Conservation (phyloP, 2,888 invertebrate species). For the Autographa gamma region DNA sequence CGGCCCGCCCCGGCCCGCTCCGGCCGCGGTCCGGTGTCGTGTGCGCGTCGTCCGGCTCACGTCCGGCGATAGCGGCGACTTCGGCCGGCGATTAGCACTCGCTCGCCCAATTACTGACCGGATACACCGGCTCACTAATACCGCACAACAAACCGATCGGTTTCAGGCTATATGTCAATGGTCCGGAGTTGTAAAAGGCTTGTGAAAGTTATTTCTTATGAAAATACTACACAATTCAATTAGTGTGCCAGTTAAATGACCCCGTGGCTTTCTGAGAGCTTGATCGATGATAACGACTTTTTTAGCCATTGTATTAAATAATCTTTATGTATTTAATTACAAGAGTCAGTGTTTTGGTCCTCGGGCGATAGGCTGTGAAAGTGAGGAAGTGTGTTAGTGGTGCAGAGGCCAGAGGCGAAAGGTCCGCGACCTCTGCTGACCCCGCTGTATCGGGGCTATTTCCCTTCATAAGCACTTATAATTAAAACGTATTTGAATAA, state of each 20-base stretch:
- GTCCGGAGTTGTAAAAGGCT: neutral
- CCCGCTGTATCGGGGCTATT: neutral
- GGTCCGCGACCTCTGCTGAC: neutral
- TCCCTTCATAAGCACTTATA: neutral
- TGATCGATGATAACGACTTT: too few relatives aligned
- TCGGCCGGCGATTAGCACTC: constrained; percentile 13
- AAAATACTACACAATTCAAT: neutral
- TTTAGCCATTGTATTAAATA: too few relatives aligned
- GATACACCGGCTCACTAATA: constrained; percentile 6
- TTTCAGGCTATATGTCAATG: neutral
- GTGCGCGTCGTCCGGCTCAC: neutral
- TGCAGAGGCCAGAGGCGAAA: neutral
- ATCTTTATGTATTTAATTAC: too few relatives aligned
- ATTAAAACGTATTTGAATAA: neutral
- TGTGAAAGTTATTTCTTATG: neutral
- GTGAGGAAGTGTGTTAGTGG: neutral
- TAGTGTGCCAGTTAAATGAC: neutral
- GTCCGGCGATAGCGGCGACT: constrained; percentile 7
- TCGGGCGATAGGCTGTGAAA: neutral
- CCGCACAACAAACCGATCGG: neutral
- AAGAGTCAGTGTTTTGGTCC: neutral
- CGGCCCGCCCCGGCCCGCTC: neutral
- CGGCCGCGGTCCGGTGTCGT: neutral
- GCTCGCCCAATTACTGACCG: constrained; percentile 14
- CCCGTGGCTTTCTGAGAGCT: too few relatives aligned